Base-by-base conservation (phyloP, 2,888 invertebrate genomes). In the Orchesella flavescens region DNA sequence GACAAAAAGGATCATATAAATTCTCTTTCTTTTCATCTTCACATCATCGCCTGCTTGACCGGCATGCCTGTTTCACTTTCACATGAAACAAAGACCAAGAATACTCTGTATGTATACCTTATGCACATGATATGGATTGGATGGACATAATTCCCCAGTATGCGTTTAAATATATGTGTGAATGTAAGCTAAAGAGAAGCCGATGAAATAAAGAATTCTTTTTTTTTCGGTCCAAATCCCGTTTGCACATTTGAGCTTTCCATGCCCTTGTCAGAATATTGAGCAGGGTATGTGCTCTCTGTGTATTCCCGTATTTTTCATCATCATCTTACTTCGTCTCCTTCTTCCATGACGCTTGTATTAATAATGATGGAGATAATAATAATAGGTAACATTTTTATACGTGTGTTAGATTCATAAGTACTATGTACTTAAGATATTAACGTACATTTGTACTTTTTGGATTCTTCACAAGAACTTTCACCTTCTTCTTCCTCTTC, bases 161-260 rank as follows among this genome's bases (percentile, higher is more conserved):
- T 34, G 34, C 34, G 34, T 34, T 34, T 34, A 34, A 34, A 34
- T 34, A 34, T 34, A 34, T 34, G 34, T 34, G 34, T 34, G 34
- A 34, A 34, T 34, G 34, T 34, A 34, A 34, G 34, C 34, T 34
- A 55, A 76, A 49, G 34, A 7, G 76, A 76, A 76, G 68, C 76
- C 66, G 57, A 65, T 55, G 72, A 79, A 78, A 61, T 61, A 57
- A 78, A 44, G 69, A 77, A 77, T 77, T 77, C n/a, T n/a, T 34
- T 34, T 34, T 34, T 34, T 34, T 34, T 34, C 3, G 66, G 57
- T 68, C 44, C 24, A 80, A 80, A 80, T 80, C 80, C 74, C 80
- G 69, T 80, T 84, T 85, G 85, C 85, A 85, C 84, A 84, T 80
- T 84, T 84, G 84, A 86, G 83, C 84, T 86, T 84, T 83, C 68